Evolutionary conservation across 2,888 invertebrate species (phyloP).

Genomic region (Epirrita christyi): DNA sequence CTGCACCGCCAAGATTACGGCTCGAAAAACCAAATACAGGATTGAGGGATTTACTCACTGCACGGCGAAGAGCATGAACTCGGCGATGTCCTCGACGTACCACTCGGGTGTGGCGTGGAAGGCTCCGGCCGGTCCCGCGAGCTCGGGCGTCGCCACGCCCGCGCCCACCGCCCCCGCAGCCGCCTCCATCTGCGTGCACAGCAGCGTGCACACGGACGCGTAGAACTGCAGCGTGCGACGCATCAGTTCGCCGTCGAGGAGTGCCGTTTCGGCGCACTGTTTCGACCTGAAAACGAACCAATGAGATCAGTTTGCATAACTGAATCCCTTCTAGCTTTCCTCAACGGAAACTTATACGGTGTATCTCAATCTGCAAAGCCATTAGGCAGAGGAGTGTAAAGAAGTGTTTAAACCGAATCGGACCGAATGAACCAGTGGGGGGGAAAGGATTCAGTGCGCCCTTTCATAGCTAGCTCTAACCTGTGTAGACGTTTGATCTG

Average conservation of each 20-base stretch:
- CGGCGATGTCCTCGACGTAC: slow-evolving; percentile 98
- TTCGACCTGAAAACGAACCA: slow-evolving; percentile 87
- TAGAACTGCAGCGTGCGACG: slow-evolving; percentile 94
- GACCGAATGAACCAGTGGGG: slow-evolving; percentile 24
- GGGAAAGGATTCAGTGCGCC: too few relatives aligned
- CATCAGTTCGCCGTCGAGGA: slow-evolving; percentile 93
- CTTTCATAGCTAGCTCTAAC: slow-evolving; percentile 52
- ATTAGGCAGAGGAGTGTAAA: too few relatives aligned
- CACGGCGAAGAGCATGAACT: slow-evolving; percentile 96
- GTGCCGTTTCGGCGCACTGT: slow-evolving; percentile 95
- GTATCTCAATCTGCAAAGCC: too few relatives aligned
- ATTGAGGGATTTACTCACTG: slow-evolving; percentile 85
- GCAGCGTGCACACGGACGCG: slow-evolving; percentile 92
- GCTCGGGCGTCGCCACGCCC: slow-evolving; percentile 46
- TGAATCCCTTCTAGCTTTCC: too few relatives aligned
- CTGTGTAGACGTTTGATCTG: slow-evolving; percentile 91
- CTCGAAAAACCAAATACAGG: too few relatives aligned
- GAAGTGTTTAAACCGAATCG: too few relatives aligned
- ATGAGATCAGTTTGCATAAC: too few relatives aligned
- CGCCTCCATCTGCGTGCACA: slow-evolving; percentile 92
- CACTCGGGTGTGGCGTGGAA: slow-evolving; percentile 98
- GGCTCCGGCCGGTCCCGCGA: slow-evolving; percentile 73
- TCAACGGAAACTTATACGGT: too few relatives aligned
- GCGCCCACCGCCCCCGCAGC: slow-evolving; percentile 74
- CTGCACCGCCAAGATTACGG: too few relatives aligned